A percentile compares a stretch with the other conserved stretches of the same genome.
Evolutionary conservation across 2,113 vertebrate genomes (phyloP).

Genomic region (Psephotus haematonotus): DNA sequence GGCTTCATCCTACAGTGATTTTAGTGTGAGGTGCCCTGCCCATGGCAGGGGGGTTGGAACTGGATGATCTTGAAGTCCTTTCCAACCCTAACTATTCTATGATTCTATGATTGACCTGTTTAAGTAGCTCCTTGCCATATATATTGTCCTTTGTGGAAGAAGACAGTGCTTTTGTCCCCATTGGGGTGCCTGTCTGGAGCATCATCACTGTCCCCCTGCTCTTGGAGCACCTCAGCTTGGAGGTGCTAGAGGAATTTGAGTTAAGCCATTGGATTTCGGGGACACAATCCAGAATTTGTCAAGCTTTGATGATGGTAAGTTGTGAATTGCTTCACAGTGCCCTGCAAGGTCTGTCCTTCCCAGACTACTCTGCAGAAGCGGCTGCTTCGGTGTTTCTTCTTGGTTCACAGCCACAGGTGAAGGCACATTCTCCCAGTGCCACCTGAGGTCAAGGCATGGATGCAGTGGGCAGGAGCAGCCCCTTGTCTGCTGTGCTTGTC

Average conservation of each 20-base stretch:
- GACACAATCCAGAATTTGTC: background rate
- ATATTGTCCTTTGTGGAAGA: background rate
- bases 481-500: background rate
- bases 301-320: background rate
- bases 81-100: too few relatives aligned
- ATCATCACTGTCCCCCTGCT: too few relatives aligned
- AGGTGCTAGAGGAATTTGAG: background rate
- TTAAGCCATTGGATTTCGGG: rapidly evolving
- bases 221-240: background rate
- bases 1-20: background rate
- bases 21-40: too few relatives aligned
- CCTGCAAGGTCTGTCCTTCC: background rate
- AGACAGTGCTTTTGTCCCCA: background rate
- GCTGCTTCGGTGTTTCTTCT: background rate
- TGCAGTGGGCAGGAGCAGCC: background rate
- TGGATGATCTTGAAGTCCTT: too few relatives aligned
- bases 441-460: background rate
- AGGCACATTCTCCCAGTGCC: background rate
- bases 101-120: background rate
- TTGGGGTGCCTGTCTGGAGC: background rate
- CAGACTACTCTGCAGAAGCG: background rate
- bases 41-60: too few relatives aligned
- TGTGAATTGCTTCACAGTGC: background rate
- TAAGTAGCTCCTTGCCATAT: background rate
- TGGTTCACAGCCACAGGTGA: background rate